These are phyloP conservation scores for Acanthisitta chloris DNA, from an alignment of 2,113 vertebrate species.

Conservation along the genomic window DNA sequence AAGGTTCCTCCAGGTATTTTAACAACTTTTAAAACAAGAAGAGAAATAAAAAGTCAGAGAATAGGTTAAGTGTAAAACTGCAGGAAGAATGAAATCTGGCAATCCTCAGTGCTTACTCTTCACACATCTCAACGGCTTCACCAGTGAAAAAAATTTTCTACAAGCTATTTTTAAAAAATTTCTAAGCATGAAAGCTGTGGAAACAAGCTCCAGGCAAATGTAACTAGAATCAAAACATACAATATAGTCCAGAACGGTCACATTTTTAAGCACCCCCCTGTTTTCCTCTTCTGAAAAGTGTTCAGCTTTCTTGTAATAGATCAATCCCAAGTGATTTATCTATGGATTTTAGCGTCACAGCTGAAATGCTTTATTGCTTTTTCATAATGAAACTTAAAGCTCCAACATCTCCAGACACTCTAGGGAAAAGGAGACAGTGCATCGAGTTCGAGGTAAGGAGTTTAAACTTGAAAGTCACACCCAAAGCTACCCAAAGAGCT, in stretches of 20 bases:
- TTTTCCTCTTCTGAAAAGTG: neutral
- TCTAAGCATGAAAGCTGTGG: neutral
- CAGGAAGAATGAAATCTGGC: neutral
- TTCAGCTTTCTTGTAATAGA: neutral
- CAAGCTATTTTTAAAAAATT: neutral
- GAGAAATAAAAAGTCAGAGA: neutral
- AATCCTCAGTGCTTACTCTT: neutral
- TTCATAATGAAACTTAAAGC: slow-evolving; percentile 6
- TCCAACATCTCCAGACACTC: neutral
- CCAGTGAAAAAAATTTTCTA: neutral
- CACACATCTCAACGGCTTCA: neutral
- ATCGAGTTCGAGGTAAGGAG: neutral
- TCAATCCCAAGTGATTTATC: neutral
- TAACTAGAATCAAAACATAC: neutral
- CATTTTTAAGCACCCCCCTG: neutral
- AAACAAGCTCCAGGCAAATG: neutral
- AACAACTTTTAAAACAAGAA: neutral
- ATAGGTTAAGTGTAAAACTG: neutral
- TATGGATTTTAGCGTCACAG: neutral
- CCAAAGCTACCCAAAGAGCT: slow-evolving; percentile 8
- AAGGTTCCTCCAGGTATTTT: neutral
- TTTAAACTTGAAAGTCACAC: slow-evolving; percentile 20
- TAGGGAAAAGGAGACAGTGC: neutral
- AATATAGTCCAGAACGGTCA: neutral
- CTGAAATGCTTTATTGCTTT: slow-evolving; percentile 36